Evolutionary conservation across 2,113 vertebrate species (phyloP), one percentile per base, ranked within the genome.

Genomic region (Lepus europaeus): DNA sequence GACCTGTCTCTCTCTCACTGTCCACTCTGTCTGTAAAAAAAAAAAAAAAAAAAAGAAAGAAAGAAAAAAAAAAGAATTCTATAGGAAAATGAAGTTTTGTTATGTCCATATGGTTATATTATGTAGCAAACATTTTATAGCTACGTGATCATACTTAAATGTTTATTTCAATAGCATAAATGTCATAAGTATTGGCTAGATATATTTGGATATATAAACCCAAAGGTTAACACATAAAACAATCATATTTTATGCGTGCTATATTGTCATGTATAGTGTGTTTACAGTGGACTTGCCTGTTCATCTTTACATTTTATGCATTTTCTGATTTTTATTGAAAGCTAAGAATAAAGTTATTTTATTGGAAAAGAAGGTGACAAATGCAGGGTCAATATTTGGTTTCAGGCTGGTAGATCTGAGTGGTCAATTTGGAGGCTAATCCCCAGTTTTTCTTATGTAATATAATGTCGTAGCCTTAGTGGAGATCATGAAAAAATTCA

Each of bases 291-390:
- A 87, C 13, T 76, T 76, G 6, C 31, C 10, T 76, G 9, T 39
- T 73, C 72, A 19, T 23, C 25, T 83, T 91, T 53, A 56, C 0
- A 83, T 76, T n/a, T 61, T 20, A 79, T 12, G 0, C 1, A 36
- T 72, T 80, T 93, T 6, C 33, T 87, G 2, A 70, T 36, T 81
- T 85, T 76, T 33, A 64, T 73, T 73, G 22, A 88, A 92, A 73
- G 77, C 77, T 68, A 90, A 66, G 10, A 59, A 45, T 69, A 70
- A 87, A 72, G 1, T 14, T 45, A 80, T 29, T n/a, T 61, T 87
- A 86, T 63, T 84, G 19, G n/a, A 66, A 90, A 77, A 59, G 3
- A 22, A 93, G 82, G 92, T 45, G 1, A 39, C 29, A 87, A 73
- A 83, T 4, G 83, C 78, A 0, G 8, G 4, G 3, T 33, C 45